A percentile compares a stretch with the other conserved stretches of the same genome.
Conservation (phyloP, 2,888 invertebrate genomes). For the Brachyopa scutellaris region DNA sequence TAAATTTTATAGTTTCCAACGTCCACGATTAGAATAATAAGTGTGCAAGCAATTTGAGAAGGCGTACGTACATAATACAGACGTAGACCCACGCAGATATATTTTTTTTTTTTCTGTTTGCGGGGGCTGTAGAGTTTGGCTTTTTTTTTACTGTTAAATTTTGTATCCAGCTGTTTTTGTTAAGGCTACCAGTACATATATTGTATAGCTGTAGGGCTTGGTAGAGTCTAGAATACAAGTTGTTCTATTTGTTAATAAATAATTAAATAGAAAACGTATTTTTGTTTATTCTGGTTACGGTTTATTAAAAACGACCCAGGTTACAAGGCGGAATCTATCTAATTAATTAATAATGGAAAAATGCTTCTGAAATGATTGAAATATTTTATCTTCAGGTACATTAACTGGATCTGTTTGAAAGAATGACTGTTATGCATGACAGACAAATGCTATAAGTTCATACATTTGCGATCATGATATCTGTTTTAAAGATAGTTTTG, state of each 20-base stretch:
- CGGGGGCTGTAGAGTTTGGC: background rate
- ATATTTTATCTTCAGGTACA: too few relatives aligned
- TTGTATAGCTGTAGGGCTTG: background rate
- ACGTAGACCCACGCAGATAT: constrained; percentile 12
- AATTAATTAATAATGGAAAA: too few relatives aligned
- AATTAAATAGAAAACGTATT: background rate
- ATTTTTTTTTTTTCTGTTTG: background rate
- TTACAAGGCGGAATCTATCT: too few relatives aligned
- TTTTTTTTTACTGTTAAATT: constrained; percentile 5
- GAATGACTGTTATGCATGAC: too few relatives aligned
- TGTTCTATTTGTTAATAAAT: background rate
- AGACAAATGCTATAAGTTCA: too few relatives aligned
- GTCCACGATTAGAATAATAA: constrained; percentile 70
- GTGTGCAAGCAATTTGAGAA: constrained; percentile 42
- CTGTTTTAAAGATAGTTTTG: too few relatives aligned
- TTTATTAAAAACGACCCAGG: too few relatives aligned
- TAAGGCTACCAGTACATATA: too few relatives aligned
- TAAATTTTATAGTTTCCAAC: constrained; percentile 68
- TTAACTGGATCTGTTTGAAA: too few relatives aligned
- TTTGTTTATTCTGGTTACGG: background rate
- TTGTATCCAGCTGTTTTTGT: background rate
- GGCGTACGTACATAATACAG: constrained; percentile 1
- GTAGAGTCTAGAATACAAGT: background rate
- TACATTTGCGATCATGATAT: too few relatives aligned
- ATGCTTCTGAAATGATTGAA: too few relatives aligned